These are phyloP conservation scores for Arbacia lixula DNA, from an alignment of 53 echinoderm and acorn worm species.

Conservation along the genomic window DNA sequence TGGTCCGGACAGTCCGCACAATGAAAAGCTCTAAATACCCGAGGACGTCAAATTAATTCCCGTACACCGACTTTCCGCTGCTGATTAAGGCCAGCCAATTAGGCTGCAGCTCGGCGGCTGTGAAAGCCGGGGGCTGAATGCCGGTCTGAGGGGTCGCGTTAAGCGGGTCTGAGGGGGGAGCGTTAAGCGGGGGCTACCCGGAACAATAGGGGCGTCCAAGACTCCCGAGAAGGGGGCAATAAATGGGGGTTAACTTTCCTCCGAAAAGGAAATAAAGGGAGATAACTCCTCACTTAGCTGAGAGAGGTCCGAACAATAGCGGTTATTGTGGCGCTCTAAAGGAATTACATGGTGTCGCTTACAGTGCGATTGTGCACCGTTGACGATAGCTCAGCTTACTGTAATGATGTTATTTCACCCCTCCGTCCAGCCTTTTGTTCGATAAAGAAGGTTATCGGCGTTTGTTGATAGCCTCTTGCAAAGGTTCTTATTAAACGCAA, in stretches of 20 bases:
- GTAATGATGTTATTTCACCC: constrained; percentile 38
- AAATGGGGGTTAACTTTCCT: not conserved
- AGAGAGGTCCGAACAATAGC: constrained; percentile 16
- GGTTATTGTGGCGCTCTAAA: constrained; percentile 27
- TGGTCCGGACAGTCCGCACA: not conserved
- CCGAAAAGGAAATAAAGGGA: constrained; percentile 27
- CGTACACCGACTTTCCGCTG: constrained; percentile 16
- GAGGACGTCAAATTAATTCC: constrained; percentile 45
- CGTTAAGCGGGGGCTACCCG: not conserved
- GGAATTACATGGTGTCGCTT: constrained; percentile 57
- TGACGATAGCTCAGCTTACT: constrained; percentile 44
- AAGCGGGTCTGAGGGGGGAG: not conserved
- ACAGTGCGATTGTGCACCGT: constrained; percentile 8
- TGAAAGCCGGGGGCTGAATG: not conserved
- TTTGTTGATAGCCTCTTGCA: constrained; percentile 41
- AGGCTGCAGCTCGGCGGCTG: not conserved
- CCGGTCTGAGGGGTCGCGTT: not conserved
- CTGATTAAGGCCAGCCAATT: not conserved
- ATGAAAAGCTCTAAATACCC: constrained; percentile 34
- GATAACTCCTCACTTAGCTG: constrained; percentile 37
- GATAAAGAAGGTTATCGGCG: constrained; percentile 34
- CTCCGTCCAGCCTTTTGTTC: constrained; percentile 3
- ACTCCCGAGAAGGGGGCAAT: not conserved
- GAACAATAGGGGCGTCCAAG: constrained; percentile 7
- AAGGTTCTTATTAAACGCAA: constrained; percentile 48